These are phyloP conservation scores for Triplophysa rosa DNA, from an alignment of 2,113 vertebrate species.

Conservation along the genomic window DNA sequence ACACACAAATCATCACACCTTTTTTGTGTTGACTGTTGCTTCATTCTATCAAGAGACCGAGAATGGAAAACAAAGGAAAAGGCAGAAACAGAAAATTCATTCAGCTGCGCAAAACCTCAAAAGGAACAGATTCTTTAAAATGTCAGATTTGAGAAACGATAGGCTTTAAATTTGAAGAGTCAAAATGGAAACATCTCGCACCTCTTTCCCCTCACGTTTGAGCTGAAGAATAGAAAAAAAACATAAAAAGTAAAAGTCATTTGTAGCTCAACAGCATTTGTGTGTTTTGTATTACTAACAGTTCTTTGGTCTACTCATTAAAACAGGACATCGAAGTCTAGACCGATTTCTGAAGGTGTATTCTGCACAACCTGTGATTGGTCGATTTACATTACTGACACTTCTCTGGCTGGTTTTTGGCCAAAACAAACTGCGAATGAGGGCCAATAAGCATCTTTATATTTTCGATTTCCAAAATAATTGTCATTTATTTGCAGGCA, in stretches of 20 bases:
- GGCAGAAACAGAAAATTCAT: slow-evolving; percentile 33
- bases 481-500: not conserved
- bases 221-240: slow-evolving; percentile 62
- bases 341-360: too few species aligned
- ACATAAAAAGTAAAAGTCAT: not conserved
- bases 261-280: not conserved
- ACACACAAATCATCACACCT: slow-evolving; percentile 51
- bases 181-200: slow-evolving; percentile 47
- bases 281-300: not conserved
- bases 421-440: not conserved
- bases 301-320: too few species aligned
- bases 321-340: too few species aligned
- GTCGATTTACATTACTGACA: not conserved
- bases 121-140: not conserved
- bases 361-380: not conserved
- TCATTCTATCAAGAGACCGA: slow-evolving; percentile 62
- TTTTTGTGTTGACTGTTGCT: slow-evolving; percentile 57
- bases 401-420: not conserved
- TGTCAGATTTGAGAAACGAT: not conserved
- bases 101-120: not conserved
- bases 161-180: not conserved
- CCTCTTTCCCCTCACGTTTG: slow-evolving; percentile 70
- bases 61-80: slow-evolving; percentile 21
- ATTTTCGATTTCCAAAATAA: not conserved
- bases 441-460: not conserved